Percentiles rank a stretch among this genome's conserved stretches.
Conservation (phyloP, 2,113 vertebrate species). For the Vidua chalybeata region DNA sequence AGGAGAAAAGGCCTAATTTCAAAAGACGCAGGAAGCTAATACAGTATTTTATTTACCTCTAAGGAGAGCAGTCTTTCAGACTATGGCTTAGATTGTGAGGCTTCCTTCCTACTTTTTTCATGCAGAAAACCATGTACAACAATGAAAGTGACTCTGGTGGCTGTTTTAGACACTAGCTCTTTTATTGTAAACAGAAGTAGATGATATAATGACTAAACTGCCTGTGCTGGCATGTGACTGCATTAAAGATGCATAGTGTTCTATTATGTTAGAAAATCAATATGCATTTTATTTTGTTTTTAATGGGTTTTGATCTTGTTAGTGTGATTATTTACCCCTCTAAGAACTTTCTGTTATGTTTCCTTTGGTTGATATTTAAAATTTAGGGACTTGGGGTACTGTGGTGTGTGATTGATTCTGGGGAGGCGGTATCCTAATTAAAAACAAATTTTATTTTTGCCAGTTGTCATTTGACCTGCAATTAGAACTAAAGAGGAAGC, state of each 20-base stretch:
- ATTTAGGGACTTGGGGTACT: background rate
- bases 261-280: background rate
- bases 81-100: background rate
- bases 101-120: background rate
- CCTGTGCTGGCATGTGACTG: background rate
- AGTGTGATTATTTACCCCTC: background rate
- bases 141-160: background rate
- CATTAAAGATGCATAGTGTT: background rate
- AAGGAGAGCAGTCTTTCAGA: background rate
- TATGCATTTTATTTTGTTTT: background rate
- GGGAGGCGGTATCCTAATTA: accelerated
- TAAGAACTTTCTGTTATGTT: background rate
- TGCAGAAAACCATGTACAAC: background rate
- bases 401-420: background rate
- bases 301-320: background rate
- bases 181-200: background rate
- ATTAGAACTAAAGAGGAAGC: background rate
- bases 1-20: background rate
- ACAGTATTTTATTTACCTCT: background rate
- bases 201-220: background rate
- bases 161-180: background rate
- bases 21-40: background rate
- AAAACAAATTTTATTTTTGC: background rate
- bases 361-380: background rate
- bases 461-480: background rate